phyloP scores from a whole-genome alignment of 2,113 vertebrate genomes.

The Eleginops maclovinus region DNA sequence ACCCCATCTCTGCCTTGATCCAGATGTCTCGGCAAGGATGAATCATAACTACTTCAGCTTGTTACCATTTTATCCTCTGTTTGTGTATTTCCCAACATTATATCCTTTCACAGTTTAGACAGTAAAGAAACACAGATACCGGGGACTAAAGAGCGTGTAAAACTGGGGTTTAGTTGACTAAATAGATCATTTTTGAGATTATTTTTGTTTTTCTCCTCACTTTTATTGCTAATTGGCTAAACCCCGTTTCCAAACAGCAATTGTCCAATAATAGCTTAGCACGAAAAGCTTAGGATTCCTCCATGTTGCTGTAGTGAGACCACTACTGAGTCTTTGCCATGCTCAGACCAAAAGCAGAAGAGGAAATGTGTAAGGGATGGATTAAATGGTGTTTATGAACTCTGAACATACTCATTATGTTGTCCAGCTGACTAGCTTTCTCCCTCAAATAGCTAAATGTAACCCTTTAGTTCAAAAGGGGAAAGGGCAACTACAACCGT shows the following conservation, averaged over 20 bases:
- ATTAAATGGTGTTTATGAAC: constrained; percentile 1
- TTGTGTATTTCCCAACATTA: constrained; percentile 53
- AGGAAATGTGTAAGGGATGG: background rate
- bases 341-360: background rate
- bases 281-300: background rate
- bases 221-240: constrained; percentile 7
- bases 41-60: constrained; percentile 70
- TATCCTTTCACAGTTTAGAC: constrained; percentile 54
- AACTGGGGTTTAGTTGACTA: background rate
- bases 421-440: no score
- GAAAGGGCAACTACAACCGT: no score
- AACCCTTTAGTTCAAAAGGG: no score
- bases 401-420: background rate
- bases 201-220: background rate
- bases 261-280: background rate
- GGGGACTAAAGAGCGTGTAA: background rate
- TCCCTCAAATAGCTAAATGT: no score
- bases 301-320: background rate
- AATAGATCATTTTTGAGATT: background rate
- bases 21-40: constrained; percentile 72
- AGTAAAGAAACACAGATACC: constrained; percentile 24
- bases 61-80: constrained; percentile 57
- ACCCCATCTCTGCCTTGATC: constrained; percentile 61
- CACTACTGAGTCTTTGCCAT: background rate
- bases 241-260: background rate